Conservation (phyloP, 2,797 vertebrate genomes). For the Aulostomus chinensis region DNA sequence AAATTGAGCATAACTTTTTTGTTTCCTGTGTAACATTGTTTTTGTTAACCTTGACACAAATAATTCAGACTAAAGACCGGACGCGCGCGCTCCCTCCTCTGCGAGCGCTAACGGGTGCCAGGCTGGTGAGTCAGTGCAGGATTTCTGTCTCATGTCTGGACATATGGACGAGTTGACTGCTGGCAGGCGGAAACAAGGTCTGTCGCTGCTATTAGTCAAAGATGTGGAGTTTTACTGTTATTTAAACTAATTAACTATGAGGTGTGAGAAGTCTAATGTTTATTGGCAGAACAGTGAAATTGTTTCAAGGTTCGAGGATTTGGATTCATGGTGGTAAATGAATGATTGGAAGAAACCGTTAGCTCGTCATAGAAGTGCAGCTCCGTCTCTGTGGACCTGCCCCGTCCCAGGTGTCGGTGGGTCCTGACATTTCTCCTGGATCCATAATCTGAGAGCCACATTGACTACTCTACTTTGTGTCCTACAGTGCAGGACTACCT, state of each 20-base stretch:
- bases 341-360: no score
- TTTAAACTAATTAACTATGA: slow-evolving; percentile 19
- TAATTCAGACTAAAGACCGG: no score
- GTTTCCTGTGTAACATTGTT: no score
- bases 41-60: no score
- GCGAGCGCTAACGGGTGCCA: background rate
- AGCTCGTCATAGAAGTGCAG: no score
- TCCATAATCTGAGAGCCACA: no score
- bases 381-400: no score
- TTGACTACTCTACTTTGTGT: no score
- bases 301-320: slow-evolving; percentile 8
- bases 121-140: slow-evolving; percentile 18
- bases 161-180: slow-evolving; percentile 33
- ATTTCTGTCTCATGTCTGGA: slow-evolving; percentile 12
- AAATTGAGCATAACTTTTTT: no score
- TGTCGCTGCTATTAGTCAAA: slow-evolving; percentile 29
- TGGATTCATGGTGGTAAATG: background rate
- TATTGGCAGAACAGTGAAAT: slow-evolving; percentile 24
- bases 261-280: slow-evolving; percentile 23
- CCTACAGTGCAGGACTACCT: no score
- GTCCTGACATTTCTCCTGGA: no score
- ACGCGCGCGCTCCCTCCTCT: background rate
- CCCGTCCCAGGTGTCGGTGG: no score
- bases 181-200: slow-evolving; percentile 14
- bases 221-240: slow-evolving; percentile 48